Evolutionary conservation across 2,113 vertebrate species (phyloP), one percentile per base, ranked within the genome.

Genomic region (Sardina pilchardus): DNA sequence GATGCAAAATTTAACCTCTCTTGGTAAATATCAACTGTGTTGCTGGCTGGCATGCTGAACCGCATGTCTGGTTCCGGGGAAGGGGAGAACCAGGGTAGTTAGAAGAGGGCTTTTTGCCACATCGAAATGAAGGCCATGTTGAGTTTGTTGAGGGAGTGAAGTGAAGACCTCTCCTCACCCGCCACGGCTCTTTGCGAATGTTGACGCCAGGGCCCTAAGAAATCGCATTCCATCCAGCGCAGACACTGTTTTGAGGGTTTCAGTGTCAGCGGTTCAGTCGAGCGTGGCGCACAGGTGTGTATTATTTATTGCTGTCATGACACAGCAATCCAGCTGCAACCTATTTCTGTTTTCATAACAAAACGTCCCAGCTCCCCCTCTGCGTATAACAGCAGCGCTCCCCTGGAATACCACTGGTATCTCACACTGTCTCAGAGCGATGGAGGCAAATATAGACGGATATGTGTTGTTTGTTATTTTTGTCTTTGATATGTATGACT

Each of bases 1-100:
- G 71, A 78, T 78, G 34, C 71, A 78, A 78, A 78, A 78, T 78
- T 12, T 78, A 78, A 78, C 71, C 71, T 78, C 71, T 78, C 30
- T 78, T 16, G 71, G 71, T 36, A 78, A 78, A 78, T 78, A 36
- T 36, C 71, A 78, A 10, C 71, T 5, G 30, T 78, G 30, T 30
- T 30, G 14, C 4, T 34, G 30, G 34, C 30, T 36, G 30, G 30
- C 71, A 78, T 78, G 71, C 71, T 39, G 3, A 34, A 78, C 14
- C 14, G 12, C 34, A 1, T 36, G 30, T 17, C 71, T 78, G 63
- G 48, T 50, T 3, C 17, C 0, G 16, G 48, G 48, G 17, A n/a
- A n/a, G n/a, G 16, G 34, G 30, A 14, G 30, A 71, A 34, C 63
- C n/a, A 34, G 30, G 39, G 30, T 4, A 7, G 14, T 12, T 12